These are phyloP conservation scores for Anolis apletophallus DNA, from an alignment of 2,797 vertebrate genomes.

Conservation along the genomic window DNA sequence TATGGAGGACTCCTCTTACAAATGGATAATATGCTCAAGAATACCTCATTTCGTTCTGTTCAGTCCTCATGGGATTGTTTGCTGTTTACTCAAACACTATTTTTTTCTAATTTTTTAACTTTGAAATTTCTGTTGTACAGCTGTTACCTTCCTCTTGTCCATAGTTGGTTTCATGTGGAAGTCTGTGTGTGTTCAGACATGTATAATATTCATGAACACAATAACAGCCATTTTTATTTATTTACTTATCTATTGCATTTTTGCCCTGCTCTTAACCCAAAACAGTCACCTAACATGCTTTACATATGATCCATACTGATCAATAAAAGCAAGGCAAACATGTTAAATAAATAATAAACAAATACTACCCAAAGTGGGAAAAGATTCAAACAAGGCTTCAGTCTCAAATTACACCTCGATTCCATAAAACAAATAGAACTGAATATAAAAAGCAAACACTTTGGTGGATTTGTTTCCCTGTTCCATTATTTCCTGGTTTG, in stretches of 20 bases:
- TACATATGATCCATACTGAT: not conserved
- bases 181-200: no score
- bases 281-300: not conserved
- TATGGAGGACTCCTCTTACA: no score
- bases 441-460: no score
- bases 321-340: not conserved
- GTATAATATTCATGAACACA: not conserved
- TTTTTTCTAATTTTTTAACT: no score
- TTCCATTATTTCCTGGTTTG: no score
- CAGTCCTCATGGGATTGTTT: no score
- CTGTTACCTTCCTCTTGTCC: not conserved
- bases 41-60: no score
- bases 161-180: not conserved
- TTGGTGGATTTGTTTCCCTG: no score
- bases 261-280: not conserved
- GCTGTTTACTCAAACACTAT: no score
- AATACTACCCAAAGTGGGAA: not conserved
- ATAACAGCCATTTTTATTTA: not conserved
- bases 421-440: not conserved
- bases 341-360: no score
- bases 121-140: no score
- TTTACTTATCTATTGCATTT: not conserved
- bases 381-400: not conserved
- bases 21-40: no score
- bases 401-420: not conserved